Percentiles rank a stretch among this genome's conserved stretches.
These are phyloP conservation scores for Montipora cactus DNA, from an alignment of 64 coral and sea anemone species.

Conservation along the genomic window DNA sequence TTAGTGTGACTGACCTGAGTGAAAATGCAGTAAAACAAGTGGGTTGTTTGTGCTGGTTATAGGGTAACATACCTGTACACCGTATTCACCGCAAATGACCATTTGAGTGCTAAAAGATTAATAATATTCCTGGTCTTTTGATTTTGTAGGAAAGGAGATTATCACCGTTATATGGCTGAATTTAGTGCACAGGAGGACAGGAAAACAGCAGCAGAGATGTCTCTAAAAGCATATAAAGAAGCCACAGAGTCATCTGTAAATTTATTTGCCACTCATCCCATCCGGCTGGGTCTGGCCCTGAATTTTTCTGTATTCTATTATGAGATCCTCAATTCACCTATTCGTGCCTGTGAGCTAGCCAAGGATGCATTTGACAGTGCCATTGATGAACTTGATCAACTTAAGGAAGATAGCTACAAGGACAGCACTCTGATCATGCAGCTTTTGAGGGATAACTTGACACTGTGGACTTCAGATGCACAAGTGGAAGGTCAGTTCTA, in stretches of 20 bases:
- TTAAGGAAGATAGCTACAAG: conserved; percentile 82
- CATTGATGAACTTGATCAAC: conserved; percentile 75
- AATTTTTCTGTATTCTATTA: conserved; percentile 96
- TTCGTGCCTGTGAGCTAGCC: conserved; percentile 74
- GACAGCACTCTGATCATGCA: conserved; percentile 98
- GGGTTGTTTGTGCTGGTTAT: too few relatives aligned
- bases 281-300: conserved; percentile 89
- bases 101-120: too few relatives aligned
- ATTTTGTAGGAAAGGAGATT: conserved; percentile 79
- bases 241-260: conserved; percentile 50
- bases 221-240: conserved; percentile 64
- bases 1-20: too few relatives aligned
- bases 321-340: conserved; percentile 72
- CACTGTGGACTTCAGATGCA: conserved; percentile 80
- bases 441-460: conserved; percentile 94
- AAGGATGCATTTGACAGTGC: conserved; percentile 86
- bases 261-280: conserved; percentile 75
- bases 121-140: conserved; percentile 14
- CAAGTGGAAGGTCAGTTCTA: conserved; percentile 44
- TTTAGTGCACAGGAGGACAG: conserved; percentile 41
- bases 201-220: conserved; percentile 35
- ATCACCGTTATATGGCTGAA: conserved; percentile 86
- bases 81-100: too few relatives aligned
- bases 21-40: too few relatives aligned
- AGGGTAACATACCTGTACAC: too few relatives aligned